phyloP scores from a whole-genome alignment of 1,140 invertebrate species.

The Ostrea edulis region DNA sequence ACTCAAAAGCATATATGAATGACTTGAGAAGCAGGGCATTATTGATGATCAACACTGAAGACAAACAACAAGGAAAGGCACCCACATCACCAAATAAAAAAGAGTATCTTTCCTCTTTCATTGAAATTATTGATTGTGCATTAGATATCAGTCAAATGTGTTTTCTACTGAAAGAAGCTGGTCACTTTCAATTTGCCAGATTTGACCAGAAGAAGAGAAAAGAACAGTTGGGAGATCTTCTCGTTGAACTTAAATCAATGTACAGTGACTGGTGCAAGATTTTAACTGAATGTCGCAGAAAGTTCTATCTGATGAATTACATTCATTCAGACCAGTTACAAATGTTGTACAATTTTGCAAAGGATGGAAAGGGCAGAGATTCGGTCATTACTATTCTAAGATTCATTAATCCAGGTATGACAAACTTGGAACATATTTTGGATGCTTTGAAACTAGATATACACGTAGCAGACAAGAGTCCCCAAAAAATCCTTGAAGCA shows the following conservation, averaged over 20 bases:
- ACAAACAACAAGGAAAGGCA: slow-evolving; percentile 38
- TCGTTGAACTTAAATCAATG: slow-evolving; percentile 23
- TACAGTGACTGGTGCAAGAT: slow-evolving; percentile 48
- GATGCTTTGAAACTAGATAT: neutral
- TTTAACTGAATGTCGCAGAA: slow-evolving; percentile 37
- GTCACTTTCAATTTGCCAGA: slow-evolving; percentile 55
- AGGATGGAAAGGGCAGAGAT: slow-evolving; percentile 29
- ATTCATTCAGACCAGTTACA: slow-evolving; percentile 59
- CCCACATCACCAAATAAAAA: neutral
- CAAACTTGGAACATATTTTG: neutral
- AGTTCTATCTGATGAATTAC: slow-evolving; percentile 63
- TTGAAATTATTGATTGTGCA: slow-evolving; percentile 52
- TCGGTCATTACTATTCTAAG: slow-evolving; percentile 39
- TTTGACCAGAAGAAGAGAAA: slow-evolving; percentile 21
- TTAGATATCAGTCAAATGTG: slow-evolving; percentile 52
- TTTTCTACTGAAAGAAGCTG: slow-evolving; percentile 51
- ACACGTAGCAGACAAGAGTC: neutral
- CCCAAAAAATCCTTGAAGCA: neutral
- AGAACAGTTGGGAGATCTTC: slow-evolving; percentile 23
- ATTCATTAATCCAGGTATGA: slow-evolving; percentile 51
- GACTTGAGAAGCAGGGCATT: slow-evolving; percentile 67
- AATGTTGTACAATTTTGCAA: slow-evolving; percentile 50
- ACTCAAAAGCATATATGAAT: slow-evolving; percentile 49
- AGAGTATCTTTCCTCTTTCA: slow-evolving; percentile 57
- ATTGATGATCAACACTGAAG: slow-evolving; percentile 61